These are phyloP conservation scores for Heliconius ethilla DNA, from an alignment of 2,888 invertebrate species.

Conservation along the genomic window DNA sequence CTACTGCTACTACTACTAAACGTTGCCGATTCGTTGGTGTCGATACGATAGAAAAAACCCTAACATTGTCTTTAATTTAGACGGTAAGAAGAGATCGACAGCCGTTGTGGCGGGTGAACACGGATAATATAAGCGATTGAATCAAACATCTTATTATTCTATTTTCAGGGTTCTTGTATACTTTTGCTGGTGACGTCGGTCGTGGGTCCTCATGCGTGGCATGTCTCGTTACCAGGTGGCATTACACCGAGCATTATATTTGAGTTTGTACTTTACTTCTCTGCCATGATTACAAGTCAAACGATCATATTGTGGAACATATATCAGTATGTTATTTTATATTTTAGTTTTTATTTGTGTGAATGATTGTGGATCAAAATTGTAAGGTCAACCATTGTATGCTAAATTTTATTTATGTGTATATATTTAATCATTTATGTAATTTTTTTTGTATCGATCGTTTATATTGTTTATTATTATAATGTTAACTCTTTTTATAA, in stretches of 20 bases:
- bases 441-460: not conserved
- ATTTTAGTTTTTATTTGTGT: not conserved
- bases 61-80: no score
- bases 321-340: conserved; percentile 81
- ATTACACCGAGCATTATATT: conserved; percentile 90
- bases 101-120: no score
- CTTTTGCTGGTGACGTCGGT: conserved; percentile 82
- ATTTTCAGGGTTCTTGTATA: conserved; percentile 77
- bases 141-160: not conserved
- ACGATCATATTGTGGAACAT: conserved; percentile 96
- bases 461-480: not conserved
- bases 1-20: no score
- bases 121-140: no score
- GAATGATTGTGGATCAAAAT: not conserved
- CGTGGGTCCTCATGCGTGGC: conserved; percentile 91
- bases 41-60: no score
- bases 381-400: not conserved
- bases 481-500: not conserved
- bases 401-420: not conserved
- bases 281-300: conserved; percentile 91
- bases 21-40: no score
- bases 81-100: no score
- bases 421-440: not conserved
- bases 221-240: conserved; percentile 87
- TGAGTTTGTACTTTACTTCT: conserved; percentile 92